These are phyloP conservation scores for Bubalus kerabau DNA, from an alignment of 2,113 vertebrate species.

Conservation along the genomic window DNA sequence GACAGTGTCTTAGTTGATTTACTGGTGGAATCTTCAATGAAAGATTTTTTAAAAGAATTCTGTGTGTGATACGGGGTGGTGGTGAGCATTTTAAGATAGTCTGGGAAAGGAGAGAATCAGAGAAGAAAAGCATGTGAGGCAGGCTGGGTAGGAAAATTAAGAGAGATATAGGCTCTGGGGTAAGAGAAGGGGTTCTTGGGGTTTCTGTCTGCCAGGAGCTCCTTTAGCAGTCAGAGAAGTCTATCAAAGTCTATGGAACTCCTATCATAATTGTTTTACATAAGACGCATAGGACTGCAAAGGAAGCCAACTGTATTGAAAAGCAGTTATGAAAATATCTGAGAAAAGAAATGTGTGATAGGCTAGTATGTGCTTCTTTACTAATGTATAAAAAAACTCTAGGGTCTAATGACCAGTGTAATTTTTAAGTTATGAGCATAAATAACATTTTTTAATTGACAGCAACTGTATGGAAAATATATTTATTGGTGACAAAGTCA, in stretches of 20 bases:
- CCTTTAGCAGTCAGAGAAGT: not conserved
- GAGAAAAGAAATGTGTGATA: not conserved
- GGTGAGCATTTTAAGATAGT: not conserved
- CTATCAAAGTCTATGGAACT: not conserved
- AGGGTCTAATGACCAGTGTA: not conserved
- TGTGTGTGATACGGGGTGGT: not conserved
- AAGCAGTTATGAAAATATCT: not conserved
- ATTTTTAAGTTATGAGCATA: not conserved
- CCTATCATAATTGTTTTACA: not conserved
- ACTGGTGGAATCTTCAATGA: not conserved
- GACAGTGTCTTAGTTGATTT: not conserved
- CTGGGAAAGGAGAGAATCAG: not conserved
- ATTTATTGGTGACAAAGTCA: not conserved
- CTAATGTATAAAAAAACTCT: not conserved
- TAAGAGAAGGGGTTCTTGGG: not conserved
- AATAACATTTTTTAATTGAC: not conserved
- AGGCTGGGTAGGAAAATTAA: not conserved
- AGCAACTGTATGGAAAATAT: not conserved
- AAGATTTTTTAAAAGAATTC: not conserved
- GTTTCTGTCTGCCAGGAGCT: not conserved
- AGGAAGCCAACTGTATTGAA: not conserved
- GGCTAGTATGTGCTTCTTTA: not conserved
- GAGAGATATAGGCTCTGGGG: not conserved
- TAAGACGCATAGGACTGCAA: not conserved
- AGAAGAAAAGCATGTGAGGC: not conserved